Percentiles rank a stretch among this genome's conserved stretches.
Evolutionary conservation across 2,888 invertebrate genomes (phyloP).

Genomic region (Matsumyia berberina): DNA sequence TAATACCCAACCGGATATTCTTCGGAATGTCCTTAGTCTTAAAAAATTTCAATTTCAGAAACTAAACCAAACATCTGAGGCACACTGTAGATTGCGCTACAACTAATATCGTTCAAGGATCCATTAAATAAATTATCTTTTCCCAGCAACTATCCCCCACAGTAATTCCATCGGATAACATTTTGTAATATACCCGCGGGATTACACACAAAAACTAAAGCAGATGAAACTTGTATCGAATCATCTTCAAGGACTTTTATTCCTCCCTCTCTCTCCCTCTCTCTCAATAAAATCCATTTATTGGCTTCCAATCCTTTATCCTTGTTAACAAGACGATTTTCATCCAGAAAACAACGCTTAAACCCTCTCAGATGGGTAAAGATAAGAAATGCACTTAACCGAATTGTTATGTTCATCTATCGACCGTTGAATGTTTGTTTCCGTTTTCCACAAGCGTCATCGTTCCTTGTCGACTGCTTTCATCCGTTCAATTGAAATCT

Average conservation of each 20-base stretch:
- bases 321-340: slow-evolving; percentile 22
- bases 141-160: background rate
- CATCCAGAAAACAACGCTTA: background rate
- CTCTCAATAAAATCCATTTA: slow-evolving; percentile 26
- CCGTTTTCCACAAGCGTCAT: too few relatives aligned
- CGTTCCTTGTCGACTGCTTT: too few relatives aligned
- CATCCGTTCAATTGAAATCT: too few relatives aligned
- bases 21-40: too few relatives aligned
- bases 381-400: slow-evolving; percentile 28
- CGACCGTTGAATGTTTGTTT: too few relatives aligned
- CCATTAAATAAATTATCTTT: slow-evolving; percentile 1
- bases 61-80: too few relatives aligned
- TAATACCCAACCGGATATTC: too few relatives aligned
- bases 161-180: background rate
- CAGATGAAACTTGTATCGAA: background rate
- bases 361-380: slow-evolving; percentile 6
- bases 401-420: slow-evolving; percentile 25
- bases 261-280: too few relatives aligned
- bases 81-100: background rate
- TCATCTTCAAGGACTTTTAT: background rate
- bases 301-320: slow-evolving; percentile 18
- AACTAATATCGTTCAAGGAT: background rate
- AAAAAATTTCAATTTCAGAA: background rate
- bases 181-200: background rate
- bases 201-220: background rate